Percentiles rank a stretch among this genome's conserved stretches.
Conservation (phyloP, 2,113 vertebrate genomes). For the Gymnocephalus cernua region DNA sequence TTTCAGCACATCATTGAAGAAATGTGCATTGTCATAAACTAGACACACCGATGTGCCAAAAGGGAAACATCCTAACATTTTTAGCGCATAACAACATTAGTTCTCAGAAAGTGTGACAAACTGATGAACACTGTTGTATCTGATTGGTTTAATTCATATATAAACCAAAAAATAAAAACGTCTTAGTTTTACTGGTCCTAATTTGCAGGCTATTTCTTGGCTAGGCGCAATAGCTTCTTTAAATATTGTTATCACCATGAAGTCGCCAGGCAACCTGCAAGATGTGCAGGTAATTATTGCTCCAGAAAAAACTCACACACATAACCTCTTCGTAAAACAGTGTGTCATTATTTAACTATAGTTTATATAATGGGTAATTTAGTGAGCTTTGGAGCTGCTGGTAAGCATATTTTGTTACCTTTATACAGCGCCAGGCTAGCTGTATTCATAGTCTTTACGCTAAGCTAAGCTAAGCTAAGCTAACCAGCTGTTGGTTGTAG, state of each 20-base stretch:
- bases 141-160: not conserved
- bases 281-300: not conserved
- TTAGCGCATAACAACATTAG: not conserved
- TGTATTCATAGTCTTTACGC: not conserved
- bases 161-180: not conserved
- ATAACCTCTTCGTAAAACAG: not conserved
- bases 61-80: not conserved
- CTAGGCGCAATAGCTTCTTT: not conserved
- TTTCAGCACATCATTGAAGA: slow-evolving; percentile 53
- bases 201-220: not conserved
- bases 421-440: not conserved
- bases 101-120: not conserved
- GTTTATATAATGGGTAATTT: not conserved
- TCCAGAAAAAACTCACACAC: not conserved
- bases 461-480: slow-evolving; percentile 2
- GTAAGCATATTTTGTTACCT: not conserved
- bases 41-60: not conserved
- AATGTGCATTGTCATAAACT: slow-evolving; percentile 17
- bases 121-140: not conserved
- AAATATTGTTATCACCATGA: not conserved
- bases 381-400: not conserved
- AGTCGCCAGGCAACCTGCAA: not conserved
- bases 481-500: not conserved
- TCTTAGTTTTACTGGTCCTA: not conserved
- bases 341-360: not conserved